A percentile compares a stretch with the other conserved stretches of the same genome.
Evolutionary conservation across 2,797 vertebrate genomes (phyloP).

Genomic region (Glossophaga mutica): DNA sequence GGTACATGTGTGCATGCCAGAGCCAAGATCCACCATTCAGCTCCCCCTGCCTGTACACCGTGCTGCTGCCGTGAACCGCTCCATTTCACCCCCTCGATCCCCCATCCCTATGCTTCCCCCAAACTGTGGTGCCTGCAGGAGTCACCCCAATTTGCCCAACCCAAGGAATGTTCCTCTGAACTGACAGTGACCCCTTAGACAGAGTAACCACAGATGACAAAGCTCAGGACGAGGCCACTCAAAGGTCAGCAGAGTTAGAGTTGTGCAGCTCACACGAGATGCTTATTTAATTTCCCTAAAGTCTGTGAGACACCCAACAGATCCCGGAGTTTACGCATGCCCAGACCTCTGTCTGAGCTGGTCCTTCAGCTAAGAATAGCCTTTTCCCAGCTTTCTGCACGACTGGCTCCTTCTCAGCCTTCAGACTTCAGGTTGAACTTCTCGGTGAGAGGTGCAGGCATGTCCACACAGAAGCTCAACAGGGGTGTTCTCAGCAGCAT

Average conservation of each 20-base stretch:
- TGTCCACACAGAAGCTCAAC: background rate
- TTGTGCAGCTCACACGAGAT: accelerated
- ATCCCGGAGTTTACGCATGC: background rate
- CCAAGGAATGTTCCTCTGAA: background rate
- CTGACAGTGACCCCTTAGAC: background rate
- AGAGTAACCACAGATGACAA: background rate
- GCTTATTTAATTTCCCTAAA: background rate
- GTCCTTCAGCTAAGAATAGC: background rate
- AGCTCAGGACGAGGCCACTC: background rate
- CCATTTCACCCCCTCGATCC: background rate
- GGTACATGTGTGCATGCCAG: accelerated
- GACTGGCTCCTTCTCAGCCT: background rate
- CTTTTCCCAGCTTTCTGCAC: background rate
- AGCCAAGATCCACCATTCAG: background rate
- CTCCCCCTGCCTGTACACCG: background rate
- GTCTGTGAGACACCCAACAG: background rate
- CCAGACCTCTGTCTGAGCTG: background rate
- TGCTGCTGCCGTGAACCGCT: background rate
- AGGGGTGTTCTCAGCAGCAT: background rate
- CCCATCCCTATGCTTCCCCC: background rate
- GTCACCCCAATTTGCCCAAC: background rate
- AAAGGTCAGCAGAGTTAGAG: background rate
- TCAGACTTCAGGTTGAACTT: background rate
- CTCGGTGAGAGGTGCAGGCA: background rate
- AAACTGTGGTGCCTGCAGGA: background rate